A percentile compares a stretch with the other conserved stretches of the same genome.
These are phyloP conservation scores for Patella depressa DNA, from an alignment of 2,888 invertebrate species.

Conservation along the genomic window DNA sequence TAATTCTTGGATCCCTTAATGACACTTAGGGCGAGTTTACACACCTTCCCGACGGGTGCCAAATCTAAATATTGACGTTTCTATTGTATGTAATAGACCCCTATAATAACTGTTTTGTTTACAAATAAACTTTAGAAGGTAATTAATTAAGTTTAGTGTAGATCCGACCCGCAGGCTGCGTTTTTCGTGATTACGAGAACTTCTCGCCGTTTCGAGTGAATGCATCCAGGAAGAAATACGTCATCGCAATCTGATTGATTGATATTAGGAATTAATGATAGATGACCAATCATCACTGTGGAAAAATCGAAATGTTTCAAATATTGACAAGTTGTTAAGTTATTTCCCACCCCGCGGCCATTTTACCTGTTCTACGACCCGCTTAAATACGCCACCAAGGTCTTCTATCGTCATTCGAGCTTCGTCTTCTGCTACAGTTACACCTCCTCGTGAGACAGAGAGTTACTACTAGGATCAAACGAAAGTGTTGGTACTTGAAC, in stretches of 20 bases:
- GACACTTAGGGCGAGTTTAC: neutral
- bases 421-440: no score
- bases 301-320: constrained; percentile 3
- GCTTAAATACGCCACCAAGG: neutral
- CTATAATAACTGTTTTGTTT: no score
- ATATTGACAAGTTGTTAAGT: constrained; percentile 2
- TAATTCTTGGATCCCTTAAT: neutral
- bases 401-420: no score
- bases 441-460: no score
- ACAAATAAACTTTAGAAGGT: no score
- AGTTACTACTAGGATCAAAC: no score
- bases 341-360: constrained; percentile 1
- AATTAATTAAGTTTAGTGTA: constrained; percentile 2
- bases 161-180: neutral
- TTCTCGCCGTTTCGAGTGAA: constrained; percentile 1
- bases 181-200: neutral
- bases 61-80: constrained; percentile 1
- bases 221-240: neutral
- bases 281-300: neutral
- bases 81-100: neutral
- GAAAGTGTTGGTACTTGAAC: no score
- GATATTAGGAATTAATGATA: neutral
- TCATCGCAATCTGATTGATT: neutral
- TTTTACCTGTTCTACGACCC: neutral
- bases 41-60: neutral